A percentile compares a stretch with the other conserved stretches of the same genome.
These are phyloP conservation scores for Falcaria lacertinaria DNA, from an alignment of 2,888 invertebrate species.

Conservation along the genomic window DNA sequence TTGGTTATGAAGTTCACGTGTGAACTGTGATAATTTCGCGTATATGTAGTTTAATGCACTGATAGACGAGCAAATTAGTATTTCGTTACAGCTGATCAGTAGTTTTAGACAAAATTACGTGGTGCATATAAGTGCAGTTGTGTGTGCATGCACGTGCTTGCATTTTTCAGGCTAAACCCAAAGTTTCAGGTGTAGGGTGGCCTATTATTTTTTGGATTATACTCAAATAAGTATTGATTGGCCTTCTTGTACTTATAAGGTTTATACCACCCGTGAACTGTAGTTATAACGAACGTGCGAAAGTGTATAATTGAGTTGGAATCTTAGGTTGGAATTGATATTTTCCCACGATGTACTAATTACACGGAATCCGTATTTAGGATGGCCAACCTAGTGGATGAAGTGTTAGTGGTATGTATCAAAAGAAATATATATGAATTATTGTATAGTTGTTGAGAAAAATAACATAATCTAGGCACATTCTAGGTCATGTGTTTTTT, in stretches of 20 bases:
- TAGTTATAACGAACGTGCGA: conserved; percentile 39
- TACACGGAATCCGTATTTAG: conserved; percentile 34
- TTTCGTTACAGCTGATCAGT: conserved; percentile 15
- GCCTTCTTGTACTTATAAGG: conserved; percentile 12
- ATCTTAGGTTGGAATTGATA: conserved; percentile 45
- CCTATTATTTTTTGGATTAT: conserved; percentile 23
- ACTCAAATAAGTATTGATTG: conserved; percentile 19
- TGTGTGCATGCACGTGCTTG: conserved; percentile 69
- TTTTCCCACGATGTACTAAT: conserved; percentile 48
- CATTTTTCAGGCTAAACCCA: conserved; percentile 65
- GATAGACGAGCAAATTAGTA: conserved; percentile 13
- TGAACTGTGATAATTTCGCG: conserved; percentile 14
- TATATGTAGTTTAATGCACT: conserved; percentile 5
- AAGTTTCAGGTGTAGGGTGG: conserved; percentile 42
- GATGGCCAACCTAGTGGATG: conserved; percentile 45
- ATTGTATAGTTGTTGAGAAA: neutral
- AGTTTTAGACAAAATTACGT: conserved; percentile 27
- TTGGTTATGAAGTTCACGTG: conserved; percentile 59
- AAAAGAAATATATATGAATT: conserved; percentile 3
- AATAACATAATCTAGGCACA: no score
- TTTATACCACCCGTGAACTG: conserved; percentile 19
- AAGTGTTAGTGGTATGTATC: conserved; percentile 70
- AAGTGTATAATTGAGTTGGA: conserved; percentile 42
- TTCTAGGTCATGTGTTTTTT: no score
- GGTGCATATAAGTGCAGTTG: conserved; percentile 59